Conservation (phyloP, 1,140 invertebrate genomes). For the Panulirus ornatus region DNA sequence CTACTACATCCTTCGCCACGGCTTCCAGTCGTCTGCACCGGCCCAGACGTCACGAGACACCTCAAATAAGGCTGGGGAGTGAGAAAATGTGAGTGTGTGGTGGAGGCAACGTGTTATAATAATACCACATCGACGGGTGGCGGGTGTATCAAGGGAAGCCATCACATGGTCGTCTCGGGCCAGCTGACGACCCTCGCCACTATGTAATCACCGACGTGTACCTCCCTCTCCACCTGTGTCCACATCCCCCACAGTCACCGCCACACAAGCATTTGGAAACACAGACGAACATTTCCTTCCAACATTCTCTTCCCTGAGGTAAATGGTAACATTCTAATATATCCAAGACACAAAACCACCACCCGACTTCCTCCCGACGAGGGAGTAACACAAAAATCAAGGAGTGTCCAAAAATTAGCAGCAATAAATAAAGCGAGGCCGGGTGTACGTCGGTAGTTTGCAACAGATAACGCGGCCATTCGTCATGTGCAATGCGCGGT, state of each 20-base stretch:
- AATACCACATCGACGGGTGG: not conserved
- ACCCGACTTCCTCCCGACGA: not conserved
- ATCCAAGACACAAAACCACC: not conserved
- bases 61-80: too few relatives aligned
- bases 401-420: slow-evolving; percentile 17
- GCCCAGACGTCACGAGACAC: too few relatives aligned
- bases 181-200: too few relatives aligned
- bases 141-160: not conserved
- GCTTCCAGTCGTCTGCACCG: too few relatives aligned
- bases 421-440: slow-evolving; percentile 5
- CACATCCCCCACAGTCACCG: not conserved
- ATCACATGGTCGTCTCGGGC: too few relatives aligned
- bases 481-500: slow-evolving; percentile 49
- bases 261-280: not conserved
- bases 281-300: not conserved
- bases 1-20: too few relatives aligned
- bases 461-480: slow-evolving; percentile 34
- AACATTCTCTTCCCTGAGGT: not conserved
- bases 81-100: too few relatives aligned
- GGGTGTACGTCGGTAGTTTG: slow-evolving; percentile 21
- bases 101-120: too few relatives aligned
- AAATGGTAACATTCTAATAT: slow-evolving; percentile 5
- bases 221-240: not conserved
- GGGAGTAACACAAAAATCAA: slow-evolving; percentile 18
- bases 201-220: not conserved